Evolutionary conservation across 2,113 vertebrate species (phyloP).

Genomic region (Carettochelys insculpta): DNA sequence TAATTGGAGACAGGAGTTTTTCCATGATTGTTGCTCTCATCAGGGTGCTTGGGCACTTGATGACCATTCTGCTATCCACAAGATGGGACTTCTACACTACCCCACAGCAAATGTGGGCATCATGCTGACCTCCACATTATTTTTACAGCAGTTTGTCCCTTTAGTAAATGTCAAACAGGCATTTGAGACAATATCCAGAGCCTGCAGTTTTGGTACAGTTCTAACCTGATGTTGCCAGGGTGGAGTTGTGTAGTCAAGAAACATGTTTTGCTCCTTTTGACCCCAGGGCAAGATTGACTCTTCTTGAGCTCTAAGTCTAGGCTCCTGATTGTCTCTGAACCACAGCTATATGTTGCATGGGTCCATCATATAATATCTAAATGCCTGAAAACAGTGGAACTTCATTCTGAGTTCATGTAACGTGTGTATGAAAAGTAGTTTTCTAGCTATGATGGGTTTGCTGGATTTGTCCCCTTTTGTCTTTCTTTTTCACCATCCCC

Average conservation of each 20-base stretch:
- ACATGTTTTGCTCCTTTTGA: background rate
- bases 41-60: background rate
- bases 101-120: background rate
- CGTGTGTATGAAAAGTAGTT: background rate
- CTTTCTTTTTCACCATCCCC: background rate
- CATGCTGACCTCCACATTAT: background rate
- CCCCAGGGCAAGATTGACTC: background rate
- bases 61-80: background rate
- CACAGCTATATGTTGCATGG: background rate
- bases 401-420: background rate
- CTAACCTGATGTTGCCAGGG: background rate
- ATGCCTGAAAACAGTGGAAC: background rate
- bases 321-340: background rate
- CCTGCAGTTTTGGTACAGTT: background rate
- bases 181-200: background rate
- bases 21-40: background rate
- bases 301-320: background rate
- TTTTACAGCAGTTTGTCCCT: background rate
- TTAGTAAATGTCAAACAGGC: background rate
- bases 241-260: background rate
- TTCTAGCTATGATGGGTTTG: background rate
- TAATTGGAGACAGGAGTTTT: background rate
- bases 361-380: background rate
- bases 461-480: background rate
- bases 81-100: background rate